A percentile compares a stretch with the other conserved stretches of the same genome.
phyloP scores from a whole-genome alignment of 2,797 vertebrate species.

The Champsocephalus esox region DNA sequence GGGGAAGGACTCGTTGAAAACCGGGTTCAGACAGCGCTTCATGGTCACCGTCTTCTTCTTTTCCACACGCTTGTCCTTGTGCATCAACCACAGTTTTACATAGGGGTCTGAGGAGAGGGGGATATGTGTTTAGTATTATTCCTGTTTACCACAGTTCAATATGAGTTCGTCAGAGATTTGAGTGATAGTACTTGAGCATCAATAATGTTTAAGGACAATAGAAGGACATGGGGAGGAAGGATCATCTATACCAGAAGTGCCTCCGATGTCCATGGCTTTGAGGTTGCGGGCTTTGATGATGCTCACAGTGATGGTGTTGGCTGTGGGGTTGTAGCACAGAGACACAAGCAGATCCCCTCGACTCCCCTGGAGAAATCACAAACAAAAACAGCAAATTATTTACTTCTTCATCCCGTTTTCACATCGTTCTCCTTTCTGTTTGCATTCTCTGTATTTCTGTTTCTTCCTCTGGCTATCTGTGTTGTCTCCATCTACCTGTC shows the following conservation, averaged over 20 bases:
- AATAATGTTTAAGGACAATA: constrained; percentile 6
- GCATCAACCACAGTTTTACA: constrained; percentile 99
- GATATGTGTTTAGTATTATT: constrained; percentile 7
- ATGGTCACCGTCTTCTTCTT: constrained; percentile 99
- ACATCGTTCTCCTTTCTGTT: constrained; percentile 26
- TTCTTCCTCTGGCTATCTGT: constrained; percentile 49
- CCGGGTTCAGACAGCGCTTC: constrained; percentile 97
- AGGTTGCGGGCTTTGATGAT: constrained; percentile 99
- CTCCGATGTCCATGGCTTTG: constrained; percentile 99
- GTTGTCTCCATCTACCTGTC: constrained; percentile 59
- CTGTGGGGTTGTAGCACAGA: constrained; percentile 98
- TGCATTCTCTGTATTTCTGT: constrained; percentile 34
- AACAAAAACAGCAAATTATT: constrained; percentile 47
- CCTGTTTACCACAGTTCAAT: background rate
- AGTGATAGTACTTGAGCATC: background rate
- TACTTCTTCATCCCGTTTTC: constrained; percentile 31
- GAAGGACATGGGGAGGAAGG: constrained; percentile 39
- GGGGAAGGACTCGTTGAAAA: constrained; percentile 98
- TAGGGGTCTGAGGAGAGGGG: constrained; percentile 89
- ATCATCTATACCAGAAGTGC: constrained; percentile 92
- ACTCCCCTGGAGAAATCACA: constrained; percentile 89
- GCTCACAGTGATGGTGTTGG: constrained; percentile 98
- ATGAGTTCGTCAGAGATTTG: background rate
- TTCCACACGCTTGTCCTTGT: constrained; percentile 98
- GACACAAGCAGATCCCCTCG: constrained; percentile 87